Evolutionary conservation across 2,113 vertebrate genomes (phyloP).

Genomic region (Vicugna pacos): DNA sequence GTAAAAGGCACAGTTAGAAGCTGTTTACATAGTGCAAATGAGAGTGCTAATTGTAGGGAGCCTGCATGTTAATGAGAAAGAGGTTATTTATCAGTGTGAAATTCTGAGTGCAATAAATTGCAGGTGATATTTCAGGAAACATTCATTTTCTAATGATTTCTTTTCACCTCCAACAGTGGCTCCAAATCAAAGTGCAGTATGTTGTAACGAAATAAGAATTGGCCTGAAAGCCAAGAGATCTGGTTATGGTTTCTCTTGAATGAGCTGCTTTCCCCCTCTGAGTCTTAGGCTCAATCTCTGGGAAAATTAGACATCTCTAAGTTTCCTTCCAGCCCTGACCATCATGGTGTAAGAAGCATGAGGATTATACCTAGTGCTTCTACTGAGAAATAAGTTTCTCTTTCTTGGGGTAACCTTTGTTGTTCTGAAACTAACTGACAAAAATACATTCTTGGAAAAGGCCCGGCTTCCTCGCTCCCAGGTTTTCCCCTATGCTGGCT

Average conservation of each 20-base stretch:
- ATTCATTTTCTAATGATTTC: constrained; percentile 84
- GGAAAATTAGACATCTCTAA: neutral
- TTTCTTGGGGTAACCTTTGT: constrained; percentile 65
- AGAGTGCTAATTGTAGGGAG: constrained; percentile 83
- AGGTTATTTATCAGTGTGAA: constrained; percentile 85
- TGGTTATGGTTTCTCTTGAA: neutral
- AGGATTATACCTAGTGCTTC: neutral
- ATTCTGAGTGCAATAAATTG: constrained; percentile 82
- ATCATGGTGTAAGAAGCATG: neutral
- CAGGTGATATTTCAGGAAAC: constrained; percentile 85
- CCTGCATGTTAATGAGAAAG: constrained; percentile 84
- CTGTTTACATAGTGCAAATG: constrained; percentile 84
- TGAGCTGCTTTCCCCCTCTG: constrained; percentile 9
- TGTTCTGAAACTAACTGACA: constrained; percentile 68
- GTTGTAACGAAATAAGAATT: constrained; percentile 58
- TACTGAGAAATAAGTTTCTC: constrained; percentile 64
- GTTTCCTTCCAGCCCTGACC: constrained; percentile 9
- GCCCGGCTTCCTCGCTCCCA: neutral
- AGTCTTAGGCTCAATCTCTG: neutral
- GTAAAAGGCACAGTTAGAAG: constrained; percentile 84
- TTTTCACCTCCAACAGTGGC: constrained; percentile 74
- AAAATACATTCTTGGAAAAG: constrained; percentile 71
- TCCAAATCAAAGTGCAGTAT: constrained; percentile 60
- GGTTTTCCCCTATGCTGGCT: constrained; percentile 71
- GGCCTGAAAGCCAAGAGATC: constrained; percentile 23